Percentiles rank a stretch among this genome's conserved stretches.
These are phyloP conservation scores for Heliconius hewitsoni DNA, from an alignment of 1,140 invertebrate genomes.

Conservation along the genomic window DNA sequence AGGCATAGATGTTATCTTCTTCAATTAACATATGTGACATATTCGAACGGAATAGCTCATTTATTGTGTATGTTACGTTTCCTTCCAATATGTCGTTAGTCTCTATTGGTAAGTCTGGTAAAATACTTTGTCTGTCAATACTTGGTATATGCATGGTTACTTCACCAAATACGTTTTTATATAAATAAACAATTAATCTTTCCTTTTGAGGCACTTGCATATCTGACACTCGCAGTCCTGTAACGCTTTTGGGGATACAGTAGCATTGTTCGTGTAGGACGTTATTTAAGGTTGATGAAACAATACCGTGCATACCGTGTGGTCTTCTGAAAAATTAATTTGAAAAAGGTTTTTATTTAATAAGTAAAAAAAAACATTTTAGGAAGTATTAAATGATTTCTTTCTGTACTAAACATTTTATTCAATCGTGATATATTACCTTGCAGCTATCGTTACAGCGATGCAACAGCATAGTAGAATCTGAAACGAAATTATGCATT, in stretches of 20 bases:
- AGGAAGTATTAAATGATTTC: no score
- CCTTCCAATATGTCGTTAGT: slow-evolving; percentile 19
- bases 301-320: neutral
- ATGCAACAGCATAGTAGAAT: neutral
- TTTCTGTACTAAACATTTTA: neutral
- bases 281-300: neutral
- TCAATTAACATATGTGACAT: neutral
- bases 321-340: slow-evolving; percentile 13
- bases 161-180: slow-evolving; percentile 21
- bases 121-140: slow-evolving; percentile 25
- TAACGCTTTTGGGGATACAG: slow-evolving; percentile 14
- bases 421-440: slow-evolving; percentile 1
- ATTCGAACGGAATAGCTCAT: slow-evolving; percentile 13
- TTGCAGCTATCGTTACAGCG: neutral
- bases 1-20: neutral
- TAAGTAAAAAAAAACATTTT: no score
- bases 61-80: neutral
- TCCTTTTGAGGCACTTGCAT: slow-evolving; percentile 7
- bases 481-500: slow-evolving; percentile 11
- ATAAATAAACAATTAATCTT: slow-evolving; percentile 40
- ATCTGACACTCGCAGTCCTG: slow-evolving; percentile 14
- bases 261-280: neutral
- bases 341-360: no score
- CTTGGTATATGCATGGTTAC: slow-evolving; percentile 32
- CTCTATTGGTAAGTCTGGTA: slow-evolving; percentile 34